Percentiles rank a stretch among this genome's conserved stretches.
These are phyloP conservation scores for Ecliptopera silaceata DNA, from an alignment of 2,888 invertebrate genomes.

Conservation along the genomic window DNA sequence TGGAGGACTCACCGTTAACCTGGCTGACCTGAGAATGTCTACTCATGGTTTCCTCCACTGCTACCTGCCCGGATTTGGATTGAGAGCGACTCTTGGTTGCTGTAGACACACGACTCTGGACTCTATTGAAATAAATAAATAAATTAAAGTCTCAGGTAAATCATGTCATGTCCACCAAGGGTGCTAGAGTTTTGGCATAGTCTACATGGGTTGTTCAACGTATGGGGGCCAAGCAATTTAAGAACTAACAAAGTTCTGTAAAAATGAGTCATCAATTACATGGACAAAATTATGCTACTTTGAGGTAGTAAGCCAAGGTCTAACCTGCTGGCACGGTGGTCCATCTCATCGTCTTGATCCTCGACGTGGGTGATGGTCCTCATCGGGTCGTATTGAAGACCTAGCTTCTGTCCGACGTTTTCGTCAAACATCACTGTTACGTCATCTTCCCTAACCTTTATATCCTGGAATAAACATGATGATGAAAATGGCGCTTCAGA, in stretches of 20 bases:
- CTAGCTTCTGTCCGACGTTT: constrained; percentile 44
- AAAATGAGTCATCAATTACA: too few relatives aligned
- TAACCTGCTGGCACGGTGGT: constrained; percentile 3
- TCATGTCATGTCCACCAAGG: too few relatives aligned
- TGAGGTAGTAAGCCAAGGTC: neutral
- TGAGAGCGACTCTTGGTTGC: constrained; percentile 1
- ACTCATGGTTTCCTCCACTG: neutral
- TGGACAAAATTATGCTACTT: too few relatives aligned
- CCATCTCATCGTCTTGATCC: constrained; percentile 24
- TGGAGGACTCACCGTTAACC: neutral
- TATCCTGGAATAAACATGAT: constrained; percentile 50
- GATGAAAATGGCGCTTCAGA: too few relatives aligned
- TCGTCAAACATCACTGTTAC: constrained; percentile 54
- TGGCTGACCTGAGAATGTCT: neutral
- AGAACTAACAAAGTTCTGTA: too few relatives aligned
- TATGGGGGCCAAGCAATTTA: too few relatives aligned
- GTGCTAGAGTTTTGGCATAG: too few relatives aligned
- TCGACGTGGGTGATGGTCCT: constrained; percentile 57
- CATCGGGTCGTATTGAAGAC: constrained; percentile 58
- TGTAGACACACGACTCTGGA: neutral
- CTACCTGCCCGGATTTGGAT: neutral
- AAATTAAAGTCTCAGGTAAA: too few relatives aligned
- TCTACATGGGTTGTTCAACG: too few relatives aligned
- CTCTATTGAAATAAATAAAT: neutral
- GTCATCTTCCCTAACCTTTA: constrained; percentile 59